Conservation (phyloP, 1,140 invertebrate species). For the Trichomalopsis sarcophagae region DNA sequence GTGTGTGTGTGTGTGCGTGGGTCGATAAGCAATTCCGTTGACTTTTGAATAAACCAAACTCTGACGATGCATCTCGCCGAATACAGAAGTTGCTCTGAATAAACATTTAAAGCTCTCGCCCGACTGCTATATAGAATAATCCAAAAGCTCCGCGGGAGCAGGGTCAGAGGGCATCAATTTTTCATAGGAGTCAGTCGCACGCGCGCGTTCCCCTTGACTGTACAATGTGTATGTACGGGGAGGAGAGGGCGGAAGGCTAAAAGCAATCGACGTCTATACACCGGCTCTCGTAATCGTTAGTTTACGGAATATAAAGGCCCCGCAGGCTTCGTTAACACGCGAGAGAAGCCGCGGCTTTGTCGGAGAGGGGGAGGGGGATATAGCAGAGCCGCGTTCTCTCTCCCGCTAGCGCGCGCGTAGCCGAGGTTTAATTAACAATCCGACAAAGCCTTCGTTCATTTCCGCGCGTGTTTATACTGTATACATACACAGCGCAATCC, state of each 20-base stretch:
- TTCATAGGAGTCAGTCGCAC: slow-evolving; percentile 47
- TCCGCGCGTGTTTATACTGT: slow-evolving; percentile 7
- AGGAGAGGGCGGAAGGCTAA: neutral
- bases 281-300: slow-evolving; percentile 20
- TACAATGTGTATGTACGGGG: too few relatives aligned
- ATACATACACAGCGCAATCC: neutral
- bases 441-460: slow-evolving; percentile 50
- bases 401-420: neutral
- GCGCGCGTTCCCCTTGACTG: neutral
- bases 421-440: slow-evolving; percentile 51
- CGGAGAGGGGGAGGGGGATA: too few relatives aligned
- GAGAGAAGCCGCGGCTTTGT: neutral
- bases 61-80: neutral
- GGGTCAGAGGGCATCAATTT: slow-evolving; percentile 40
- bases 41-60: neutral
- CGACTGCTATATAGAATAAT: neutral
- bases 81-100: neutral
- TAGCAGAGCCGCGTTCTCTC: neutral
- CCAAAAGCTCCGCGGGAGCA: neutral
- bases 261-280: neutral
- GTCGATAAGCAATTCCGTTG: too few relatives aligned
- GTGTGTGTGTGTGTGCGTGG: too few relatives aligned
- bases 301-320: slow-evolving; percentile 8
- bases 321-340: slow-evolving; percentile 3
- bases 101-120: slow-evolving; percentile 1